Conservation (phyloP, 2,113 vertebrate genomes). For the Amphilophus citrinellus region DNA sequence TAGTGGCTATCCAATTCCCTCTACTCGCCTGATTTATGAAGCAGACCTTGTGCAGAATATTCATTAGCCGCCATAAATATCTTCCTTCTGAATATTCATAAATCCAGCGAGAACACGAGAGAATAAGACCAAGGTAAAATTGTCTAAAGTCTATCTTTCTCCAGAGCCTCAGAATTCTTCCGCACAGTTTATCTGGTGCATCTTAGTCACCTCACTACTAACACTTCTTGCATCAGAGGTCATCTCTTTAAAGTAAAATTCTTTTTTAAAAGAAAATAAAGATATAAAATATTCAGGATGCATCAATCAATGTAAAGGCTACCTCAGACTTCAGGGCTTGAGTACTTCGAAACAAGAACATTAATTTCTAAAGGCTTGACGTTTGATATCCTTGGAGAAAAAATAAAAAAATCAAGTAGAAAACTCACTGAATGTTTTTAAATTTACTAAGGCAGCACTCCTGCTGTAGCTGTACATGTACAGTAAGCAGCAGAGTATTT, state of each 20-base stretch:
- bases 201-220: not conserved
- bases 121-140: not conserved
- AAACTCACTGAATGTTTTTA: not conserved
- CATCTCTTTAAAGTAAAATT: not conserved
- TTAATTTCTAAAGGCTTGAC: not conserved
- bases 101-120: conserved; percentile 45
- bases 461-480: not conserved
- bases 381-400: not conserved
- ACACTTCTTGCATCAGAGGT: not conserved
- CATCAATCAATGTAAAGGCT: not conserved
- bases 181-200: not conserved
- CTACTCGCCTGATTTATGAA: conserved; percentile 36
- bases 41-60: conserved; percentile 57
- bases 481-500: not conserved
- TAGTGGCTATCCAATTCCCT: conserved; percentile 44
- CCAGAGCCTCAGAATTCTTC: not conserved
- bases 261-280: not conserved
- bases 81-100: conserved; percentile 69
- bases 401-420: not conserved
- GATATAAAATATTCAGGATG: not conserved
- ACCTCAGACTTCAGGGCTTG: not conserved
- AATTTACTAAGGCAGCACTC: not conserved
- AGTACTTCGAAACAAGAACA: not conserved
- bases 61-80: conserved; percentile 64
- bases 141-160: not conserved